Conservation (phyloP, 2,888 invertebrate species). For the Margaritifera margaritifera region DNA sequence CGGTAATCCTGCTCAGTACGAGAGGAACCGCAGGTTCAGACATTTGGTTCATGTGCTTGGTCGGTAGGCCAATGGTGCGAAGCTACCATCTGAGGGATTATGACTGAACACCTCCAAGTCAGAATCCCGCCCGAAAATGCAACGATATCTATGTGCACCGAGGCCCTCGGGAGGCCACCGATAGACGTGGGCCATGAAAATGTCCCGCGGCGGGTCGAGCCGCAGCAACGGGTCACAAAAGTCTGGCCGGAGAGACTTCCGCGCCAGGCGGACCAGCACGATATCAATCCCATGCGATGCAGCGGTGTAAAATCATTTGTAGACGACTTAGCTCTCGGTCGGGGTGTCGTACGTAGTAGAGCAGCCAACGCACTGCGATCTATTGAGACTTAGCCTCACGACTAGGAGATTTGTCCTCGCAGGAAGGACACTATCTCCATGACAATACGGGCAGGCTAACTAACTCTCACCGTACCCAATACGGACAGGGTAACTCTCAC, state of each 20-base stretch:
- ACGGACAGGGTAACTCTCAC: too few relatives aligned
- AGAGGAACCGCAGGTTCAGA: conserved; percentile 78
- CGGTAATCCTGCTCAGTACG: conserved; percentile 61
- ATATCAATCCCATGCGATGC: conserved; percentile 67
- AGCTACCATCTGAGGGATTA: conserved; percentile 81
- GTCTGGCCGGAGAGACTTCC: too few relatives aligned
- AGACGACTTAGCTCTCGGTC: conserved; percentile 79
- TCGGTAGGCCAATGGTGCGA: conserved; percentile 80
- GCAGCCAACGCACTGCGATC: conserved; percentile 78
- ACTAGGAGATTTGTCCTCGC: conserved; percentile 24
- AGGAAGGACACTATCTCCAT: too few relatives aligned
- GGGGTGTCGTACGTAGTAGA: conserved; percentile 79
- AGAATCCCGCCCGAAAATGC: conserved; percentile 78
- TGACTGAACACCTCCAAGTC: conserved; percentile 77
- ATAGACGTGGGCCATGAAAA: conserved; percentile 3
- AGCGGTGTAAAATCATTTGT: conserved; percentile 78
- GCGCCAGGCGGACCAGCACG: conserved; percentile 60
- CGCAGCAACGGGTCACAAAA: conserved; percentile 12
- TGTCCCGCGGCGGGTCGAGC: conserved; percentile 18
- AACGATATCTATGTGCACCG: conserved; percentile 58
- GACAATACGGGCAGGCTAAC: too few relatives aligned
- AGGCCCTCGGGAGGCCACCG: conserved; percentile 8
- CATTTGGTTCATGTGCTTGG: conserved; percentile 79
- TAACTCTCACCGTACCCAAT: too few relatives aligned
- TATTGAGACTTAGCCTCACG: conserved; percentile 68